Evolutionary conservation across 2,888 invertebrate species (phyloP).

Genomic region (Drosophila peninsularis): DNA sequence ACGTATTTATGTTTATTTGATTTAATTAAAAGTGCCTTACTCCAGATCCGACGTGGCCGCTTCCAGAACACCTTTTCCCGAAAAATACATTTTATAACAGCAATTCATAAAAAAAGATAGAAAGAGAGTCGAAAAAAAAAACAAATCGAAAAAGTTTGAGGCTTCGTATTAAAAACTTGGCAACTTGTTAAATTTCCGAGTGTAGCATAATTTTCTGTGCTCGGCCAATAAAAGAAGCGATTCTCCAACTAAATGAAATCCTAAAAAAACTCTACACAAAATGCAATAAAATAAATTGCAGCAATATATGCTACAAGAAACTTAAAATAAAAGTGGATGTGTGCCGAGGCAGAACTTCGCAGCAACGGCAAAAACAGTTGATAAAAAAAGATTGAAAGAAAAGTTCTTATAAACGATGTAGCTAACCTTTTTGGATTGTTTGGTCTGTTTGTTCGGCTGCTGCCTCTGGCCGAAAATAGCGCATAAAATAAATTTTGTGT

Average conservation of each 20-base stretch:
- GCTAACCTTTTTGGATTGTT: slow-evolving; percentile 59
- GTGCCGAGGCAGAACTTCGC: slow-evolving; percentile 28
- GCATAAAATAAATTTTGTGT: slow-evolving; percentile 75
- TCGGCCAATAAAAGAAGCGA: slow-evolving; percentile 37
- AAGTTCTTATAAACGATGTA: slow-evolving; percentile 66
- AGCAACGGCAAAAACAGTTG: slow-evolving; percentile 26
- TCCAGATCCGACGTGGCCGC: neutral
- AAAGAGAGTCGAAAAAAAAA: slow-evolving; percentile 21
- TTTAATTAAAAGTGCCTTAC: slow-evolving; percentile 7
- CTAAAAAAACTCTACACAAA: slow-evolving; percentile 61
- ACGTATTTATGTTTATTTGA: neutral
- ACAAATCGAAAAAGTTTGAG: slow-evolving; percentile 77
- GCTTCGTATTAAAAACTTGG: slow-evolving; percentile 71
- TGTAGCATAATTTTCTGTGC: slow-evolving; percentile 46
- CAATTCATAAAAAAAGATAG: slow-evolving; percentile 34
- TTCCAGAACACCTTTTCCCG: neutral
- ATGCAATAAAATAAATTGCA: slow-evolving; percentile 81
- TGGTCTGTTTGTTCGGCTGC: slow-evolving; percentile 28
- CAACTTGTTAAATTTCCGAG: slow-evolving; percentile 67
- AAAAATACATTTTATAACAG: slow-evolving; percentile 24
- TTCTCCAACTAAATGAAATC: slow-evolving; percentile 72
- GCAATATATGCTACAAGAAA: slow-evolving; percentile 62
- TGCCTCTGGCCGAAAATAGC: slow-evolving; percentile 49
- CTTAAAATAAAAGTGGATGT: slow-evolving; percentile 35
- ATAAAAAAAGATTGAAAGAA: slow-evolving; percentile 38